Base-by-base conservation (phyloP, 2,888 invertebrate species). In the Archips crataeganus region DNA sequence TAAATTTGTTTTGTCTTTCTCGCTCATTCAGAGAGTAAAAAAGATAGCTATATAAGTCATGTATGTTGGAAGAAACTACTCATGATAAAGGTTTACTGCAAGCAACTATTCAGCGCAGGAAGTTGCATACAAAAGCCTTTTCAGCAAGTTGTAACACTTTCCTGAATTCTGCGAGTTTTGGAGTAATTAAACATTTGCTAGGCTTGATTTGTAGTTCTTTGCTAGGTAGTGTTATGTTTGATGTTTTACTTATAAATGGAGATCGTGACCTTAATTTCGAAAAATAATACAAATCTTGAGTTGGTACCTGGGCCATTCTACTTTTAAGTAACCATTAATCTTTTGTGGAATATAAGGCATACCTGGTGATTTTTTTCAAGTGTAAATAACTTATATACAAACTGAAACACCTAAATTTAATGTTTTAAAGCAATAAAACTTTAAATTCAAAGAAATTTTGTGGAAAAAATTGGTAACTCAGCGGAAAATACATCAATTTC, bases 91-190 rank as follows among this genome's bases (percentile, higher is more conserved):
- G 23, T 54, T 54, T 54, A 63, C 32, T 47, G 47, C 15, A 63
- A 45, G 63, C 61, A 61, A 42, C 63, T 47, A 63, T 63, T 63
- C 63, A 54, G 15, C 23, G 57, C 32, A 49, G 64, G 64, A 64
- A 64, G 64, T 64, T 49, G 64, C 34, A n/a, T 47, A 64, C 64
- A 64, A 64, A 64, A 49, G 64, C 47, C 32, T 64, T 64, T 64
- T 47, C 32, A 64, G 45, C 45, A 49, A 34, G 64, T 9, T 23
- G 13, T 45, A 34, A 47, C 49, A 64, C 8, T 64, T 42, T 15
- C n/a, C n/a, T 60, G 60, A 60, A 36, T 36, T 2, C 11, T 60
- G 13, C 13, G 60, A 60, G 60, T 60, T 36, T 36, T 36, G 36
- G 2, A 60, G 36, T 13, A 60, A 60, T 32, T 32, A 32, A 32